These are phyloP conservation scores for Pogonophryne albipinna DNA, from an alignment of 2,797 vertebrate genomes.

Conservation along the genomic window DNA sequence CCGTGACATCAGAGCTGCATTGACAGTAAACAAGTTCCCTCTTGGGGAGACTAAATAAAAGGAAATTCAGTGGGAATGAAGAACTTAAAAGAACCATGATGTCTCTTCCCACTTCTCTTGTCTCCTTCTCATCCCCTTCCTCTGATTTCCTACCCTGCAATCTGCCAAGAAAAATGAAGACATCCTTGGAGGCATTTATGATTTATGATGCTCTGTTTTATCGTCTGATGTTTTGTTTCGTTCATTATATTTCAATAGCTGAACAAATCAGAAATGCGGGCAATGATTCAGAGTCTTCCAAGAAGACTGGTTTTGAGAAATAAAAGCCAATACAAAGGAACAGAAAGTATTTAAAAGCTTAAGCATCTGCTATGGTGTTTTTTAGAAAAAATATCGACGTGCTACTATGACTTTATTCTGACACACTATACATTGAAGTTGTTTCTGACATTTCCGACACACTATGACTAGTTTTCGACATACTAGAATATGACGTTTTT, in stretches of 20 bases:
- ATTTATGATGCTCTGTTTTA: conserved; percentile 4
- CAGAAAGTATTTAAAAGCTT: too few relatives aligned
- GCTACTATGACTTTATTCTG: too few relatives aligned
- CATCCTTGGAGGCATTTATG: background rate
- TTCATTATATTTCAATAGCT: background rate
- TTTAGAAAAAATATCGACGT: too few relatives aligned
- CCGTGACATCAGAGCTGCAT: conserved; percentile 82
- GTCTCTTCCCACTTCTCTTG: conserved; percentile 1
- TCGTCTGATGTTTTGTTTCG: background rate
- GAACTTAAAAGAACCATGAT: conserved; percentile 24
- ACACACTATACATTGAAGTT: too few relatives aligned
- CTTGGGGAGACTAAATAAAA: conserved; percentile 65
- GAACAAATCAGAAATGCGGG: conserved; percentile 6
- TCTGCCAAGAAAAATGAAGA: conserved; percentile 14
- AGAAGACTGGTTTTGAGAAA: background rate
- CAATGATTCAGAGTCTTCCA: background rate
- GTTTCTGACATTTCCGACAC: too few relatives aligned
- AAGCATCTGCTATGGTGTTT: too few relatives aligned
- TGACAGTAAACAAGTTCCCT: conserved; percentile 82
- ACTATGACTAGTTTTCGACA: too few relatives aligned
- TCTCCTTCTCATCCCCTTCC: conserved; percentile 14
- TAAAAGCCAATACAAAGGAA: too few relatives aligned
- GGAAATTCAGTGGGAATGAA: conserved; percentile 70
- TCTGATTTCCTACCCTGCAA: conserved; percentile 16
- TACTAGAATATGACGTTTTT: too few relatives aligned